A percentile compares a stretch with the other conserved stretches of the same genome.
phyloP scores from a whole-genome alignment of 64 coral and sea anemone genomes.

The Montipora foliosa region DNA sequence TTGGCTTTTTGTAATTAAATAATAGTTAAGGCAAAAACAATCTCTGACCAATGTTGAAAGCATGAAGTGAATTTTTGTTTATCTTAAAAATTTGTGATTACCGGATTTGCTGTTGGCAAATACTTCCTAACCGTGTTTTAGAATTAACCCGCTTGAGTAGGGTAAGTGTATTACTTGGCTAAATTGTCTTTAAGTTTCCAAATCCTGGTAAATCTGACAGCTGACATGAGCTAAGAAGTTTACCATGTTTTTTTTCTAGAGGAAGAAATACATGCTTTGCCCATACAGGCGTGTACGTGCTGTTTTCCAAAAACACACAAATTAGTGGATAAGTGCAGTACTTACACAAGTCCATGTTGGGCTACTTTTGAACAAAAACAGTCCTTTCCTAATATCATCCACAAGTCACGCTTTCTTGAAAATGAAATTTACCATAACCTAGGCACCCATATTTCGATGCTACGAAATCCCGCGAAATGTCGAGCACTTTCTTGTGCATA shows the following conservation, averaged over 20 bases:
- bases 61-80: conserved; percentile 10
- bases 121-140: neutral
- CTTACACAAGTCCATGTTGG: neutral
- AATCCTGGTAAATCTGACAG: neutral
- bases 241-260: neutral
- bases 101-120: neutral
- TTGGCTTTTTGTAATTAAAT: neutral
- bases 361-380: neutral
- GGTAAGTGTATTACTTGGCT: neutral
- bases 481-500: neutral
- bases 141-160: neutral
- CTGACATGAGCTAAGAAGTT: neutral
- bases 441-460: neutral
- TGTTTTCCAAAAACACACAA: neutral
- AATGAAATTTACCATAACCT: neutral
- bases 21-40: neutral
- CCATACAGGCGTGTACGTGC: neutral
- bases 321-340: neutral
- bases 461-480: neutral
- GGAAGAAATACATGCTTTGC: neutral
- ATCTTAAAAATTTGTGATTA: neutral
- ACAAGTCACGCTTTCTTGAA: neutral
- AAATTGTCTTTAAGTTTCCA: neutral
- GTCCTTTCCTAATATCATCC: neutral
- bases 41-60: neutral